Conservation (phyloP, 2,888 invertebrate species). For the Urechis unicinctus region DNA sequence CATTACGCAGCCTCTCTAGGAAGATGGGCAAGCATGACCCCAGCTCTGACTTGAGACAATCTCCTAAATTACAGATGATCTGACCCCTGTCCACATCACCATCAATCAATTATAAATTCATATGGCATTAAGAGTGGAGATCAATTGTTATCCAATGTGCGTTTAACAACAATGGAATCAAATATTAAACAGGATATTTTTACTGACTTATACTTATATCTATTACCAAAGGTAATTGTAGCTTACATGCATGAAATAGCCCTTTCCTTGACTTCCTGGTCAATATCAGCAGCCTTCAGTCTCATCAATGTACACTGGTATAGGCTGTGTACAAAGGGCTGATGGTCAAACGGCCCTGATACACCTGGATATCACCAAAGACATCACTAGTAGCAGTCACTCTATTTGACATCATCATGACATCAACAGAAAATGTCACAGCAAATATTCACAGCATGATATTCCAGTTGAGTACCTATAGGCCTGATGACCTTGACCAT, state of each 20-base stretch:
- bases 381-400: too few species aligned
- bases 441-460: too few species aligned
- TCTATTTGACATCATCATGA: too few species aligned
- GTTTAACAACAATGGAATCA: not conserved
- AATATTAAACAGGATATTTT: not conserved
- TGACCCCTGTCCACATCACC: slow-evolving; percentile 64
- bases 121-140: not conserved
- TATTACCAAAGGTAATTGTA: too few species aligned
- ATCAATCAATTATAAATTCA: not conserved
- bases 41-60: slow-evolving; percentile 70
- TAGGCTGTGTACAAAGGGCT: slow-evolving; percentile 65
- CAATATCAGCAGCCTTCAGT: slow-evolving; percentile 89
- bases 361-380: too few species aligned
- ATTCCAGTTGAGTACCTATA: slow-evolving; percentile 58
- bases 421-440: too few species aligned
- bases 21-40: slow-evolving; percentile 84
- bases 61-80: slow-evolving; percentile 85
- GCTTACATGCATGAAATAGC: slow-evolving; percentile 88
- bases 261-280: slow-evolving; percentile 97
- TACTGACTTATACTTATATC: not conserved
- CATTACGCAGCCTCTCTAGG: slow-evolving; percentile 88
- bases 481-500: slow-evolving; percentile 87
- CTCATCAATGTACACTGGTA: slow-evolving; percentile 80
- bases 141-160: not conserved
- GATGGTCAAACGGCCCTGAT: slow-evolving; percentile 73